Base-by-base conservation (phyloP, 2,797 vertebrate genomes). In the Platyrinchus mystaceus region DNA sequence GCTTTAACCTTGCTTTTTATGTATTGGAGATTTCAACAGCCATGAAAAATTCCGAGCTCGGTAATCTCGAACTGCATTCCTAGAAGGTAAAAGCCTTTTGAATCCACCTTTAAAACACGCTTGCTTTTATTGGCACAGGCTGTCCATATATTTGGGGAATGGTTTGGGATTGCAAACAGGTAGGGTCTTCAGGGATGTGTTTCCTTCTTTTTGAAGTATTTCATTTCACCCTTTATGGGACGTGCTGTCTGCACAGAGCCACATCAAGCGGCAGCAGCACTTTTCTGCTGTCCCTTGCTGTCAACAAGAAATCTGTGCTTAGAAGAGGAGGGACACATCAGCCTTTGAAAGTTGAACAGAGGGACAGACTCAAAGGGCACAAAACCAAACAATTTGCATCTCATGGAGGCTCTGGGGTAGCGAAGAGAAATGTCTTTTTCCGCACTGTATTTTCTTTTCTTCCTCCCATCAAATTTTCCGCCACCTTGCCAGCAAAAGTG, bases 1-100 rank as follows among this genome's bases (percentile, higher is more conserved):
- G 87, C 89, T 79, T 82, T 84, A 90, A 84, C 91, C 87, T 95
- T 86, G 79, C 78, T 89, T 90, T 94, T 84, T 93, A 84, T 75
- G 87, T 82, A 47, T 66, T 81, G 3, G 9, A 70, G 79, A 50
- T 89, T 69, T 75, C 85, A 87, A 75, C 75, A 76, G 79, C 90
- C 76, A 9, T 87, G 90, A 83, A 93, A 90, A 77, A 89, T 30
- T 76, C 64, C 6, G 7, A 85, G 86, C 81, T 90, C 34, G 5
- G 79, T 89, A 92, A 87, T 92, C 84, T 92, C 34, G 34, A 95
- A 85, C 59, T 67, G 64, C 59, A 32, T 93, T 95, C 87, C 94
- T 95, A 93, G 88, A 93, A 90, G 91, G 80, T 39, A 91, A 89
- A 92, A 81, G 50, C 53, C 84, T 85, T 94, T 88, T 89, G 63